Evolutionary conservation across 2,797 vertebrate genomes (phyloP).

Genomic region (Rhinichthys osculus): DNA sequence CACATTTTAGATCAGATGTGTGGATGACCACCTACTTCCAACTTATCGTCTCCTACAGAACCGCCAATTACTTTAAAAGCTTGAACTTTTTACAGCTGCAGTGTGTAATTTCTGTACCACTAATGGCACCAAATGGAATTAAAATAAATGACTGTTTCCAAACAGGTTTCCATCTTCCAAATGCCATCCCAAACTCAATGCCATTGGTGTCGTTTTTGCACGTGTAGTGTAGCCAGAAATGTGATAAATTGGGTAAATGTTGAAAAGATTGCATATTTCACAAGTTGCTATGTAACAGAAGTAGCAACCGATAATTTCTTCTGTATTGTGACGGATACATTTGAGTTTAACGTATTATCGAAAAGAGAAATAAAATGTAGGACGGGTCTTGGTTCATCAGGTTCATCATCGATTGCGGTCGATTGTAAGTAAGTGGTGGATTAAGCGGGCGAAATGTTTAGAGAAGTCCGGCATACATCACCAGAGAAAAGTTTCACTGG

Average conservation of each 20-base stretch:
- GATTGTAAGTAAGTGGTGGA: not conserved
- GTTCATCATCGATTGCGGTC: not conserved
- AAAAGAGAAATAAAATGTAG: not conserved
- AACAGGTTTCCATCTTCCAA: not conserved
- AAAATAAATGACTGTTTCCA: not conserved
- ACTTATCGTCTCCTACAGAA: conserved; percentile 12
- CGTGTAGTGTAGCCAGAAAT: not conserved
- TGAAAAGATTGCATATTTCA: not conserved
- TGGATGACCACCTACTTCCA: conserved; percentile 18
- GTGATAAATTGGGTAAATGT: not conserved
- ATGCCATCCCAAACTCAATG: too few relatives aligned
- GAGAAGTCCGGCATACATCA: not conserved
- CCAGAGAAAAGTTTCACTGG: not conserved
- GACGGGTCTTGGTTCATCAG: not conserved
- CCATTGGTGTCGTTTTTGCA: not conserved
- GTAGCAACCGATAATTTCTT: not conserved
- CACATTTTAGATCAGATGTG: conserved; percentile 38
- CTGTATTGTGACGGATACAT: not conserved
- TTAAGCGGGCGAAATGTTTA: not conserved
- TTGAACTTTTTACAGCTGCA: not conserved
- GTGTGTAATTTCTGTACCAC: not conserved
- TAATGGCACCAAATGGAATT: not conserved
- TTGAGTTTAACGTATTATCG: not conserved
- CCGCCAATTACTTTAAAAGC: not conserved
- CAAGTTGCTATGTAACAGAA: not conserved